A percentile compares a stretch with the other conserved stretches of the same genome.
Evolutionary conservation across 2,888 invertebrate species (phyloP).

Genomic region (Cosmia trapezina): DNA sequence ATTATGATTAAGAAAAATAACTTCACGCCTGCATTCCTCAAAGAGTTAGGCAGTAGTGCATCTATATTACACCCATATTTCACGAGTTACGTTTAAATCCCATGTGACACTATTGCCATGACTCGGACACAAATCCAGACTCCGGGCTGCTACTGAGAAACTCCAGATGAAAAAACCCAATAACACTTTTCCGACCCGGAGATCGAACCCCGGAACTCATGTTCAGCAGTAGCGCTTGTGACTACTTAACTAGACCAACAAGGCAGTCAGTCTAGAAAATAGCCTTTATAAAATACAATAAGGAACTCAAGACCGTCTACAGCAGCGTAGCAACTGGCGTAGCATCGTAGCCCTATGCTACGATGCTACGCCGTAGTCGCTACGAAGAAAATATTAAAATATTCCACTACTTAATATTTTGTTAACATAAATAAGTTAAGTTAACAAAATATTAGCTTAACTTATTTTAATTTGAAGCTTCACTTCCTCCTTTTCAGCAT

Average conservation of each 20-base stretch:
- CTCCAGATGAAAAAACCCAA: not conserved
- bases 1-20: no score
- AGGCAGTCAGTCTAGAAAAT: not conserved
- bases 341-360: not conserved
- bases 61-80: no score
- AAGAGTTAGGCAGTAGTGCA: no score
- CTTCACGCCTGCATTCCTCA: no score
- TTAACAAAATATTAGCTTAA: no score
- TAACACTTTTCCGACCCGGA: not conserved
- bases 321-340: not conserved
- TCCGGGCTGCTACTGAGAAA: not conserved
- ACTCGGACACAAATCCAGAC: not conserved
- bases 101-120: not conserved
- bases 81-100: no score
- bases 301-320: not conserved
- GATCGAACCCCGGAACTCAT: not conserved
- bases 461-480: slow-evolving; percentile 40
- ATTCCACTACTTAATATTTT: slow-evolving; percentile 18
- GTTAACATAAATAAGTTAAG: no score
- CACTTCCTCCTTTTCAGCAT: slow-evolving; percentile 13
- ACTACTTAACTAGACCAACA: not conserved
- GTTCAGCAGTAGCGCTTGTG: not conserved
- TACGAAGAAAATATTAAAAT: slow-evolving; percentile 27
- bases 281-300: not conserved
- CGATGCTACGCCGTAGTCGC: not conserved